These are phyloP conservation scores for Drosophila vallismaia DNA, from an alignment of 2,888 invertebrate genomes.

Conservation along the genomic window DNA sequence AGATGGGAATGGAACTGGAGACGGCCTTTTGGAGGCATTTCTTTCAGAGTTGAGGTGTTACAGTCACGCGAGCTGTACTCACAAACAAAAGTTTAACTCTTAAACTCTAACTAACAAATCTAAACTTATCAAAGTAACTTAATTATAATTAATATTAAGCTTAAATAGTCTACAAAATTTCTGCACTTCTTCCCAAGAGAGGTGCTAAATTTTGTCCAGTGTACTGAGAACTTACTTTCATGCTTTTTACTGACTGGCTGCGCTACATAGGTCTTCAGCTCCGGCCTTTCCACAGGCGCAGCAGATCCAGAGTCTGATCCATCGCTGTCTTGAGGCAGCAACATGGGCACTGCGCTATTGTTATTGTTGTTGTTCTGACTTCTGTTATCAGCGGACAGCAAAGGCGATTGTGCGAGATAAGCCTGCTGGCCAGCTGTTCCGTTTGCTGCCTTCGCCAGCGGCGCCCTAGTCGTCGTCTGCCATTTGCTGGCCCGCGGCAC, in stretches of 20 bases:
- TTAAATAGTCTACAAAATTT: too few relatives aligned
- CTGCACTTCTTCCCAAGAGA: too few relatives aligned
- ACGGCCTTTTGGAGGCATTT: constrained; percentile 44
- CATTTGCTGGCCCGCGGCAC: constrained; percentile 19
- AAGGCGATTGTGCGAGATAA: constrained; percentile 63
- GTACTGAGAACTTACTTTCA: constrained; percentile 65
- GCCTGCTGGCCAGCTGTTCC: constrained; percentile 69
- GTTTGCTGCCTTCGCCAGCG: constrained; percentile 38
- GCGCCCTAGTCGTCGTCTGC: constrained; percentile 32
- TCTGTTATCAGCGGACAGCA: constrained; percentile 64
- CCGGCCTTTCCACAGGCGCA: constrained; percentile 40
- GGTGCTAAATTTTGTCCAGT: not conserved
- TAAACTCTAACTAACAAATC: too few relatives aligned
- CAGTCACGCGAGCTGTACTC: constrained; percentile 65
- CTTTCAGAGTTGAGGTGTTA: constrained; percentile 63
- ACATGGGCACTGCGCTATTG: constrained; percentile 35
- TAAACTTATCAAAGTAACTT: too few relatives aligned
- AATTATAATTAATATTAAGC: too few relatives aligned
- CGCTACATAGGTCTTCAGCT: constrained; percentile 56
- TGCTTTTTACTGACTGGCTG: constrained; percentile 63
- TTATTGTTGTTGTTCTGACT: constrained; percentile 66
- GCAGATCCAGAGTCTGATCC: constrained; percentile 21
- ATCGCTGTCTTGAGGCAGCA: constrained; percentile 29
- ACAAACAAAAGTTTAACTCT: not conserved
- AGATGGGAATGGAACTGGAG: constrained; percentile 33